A percentile compares a stretch with the other conserved stretches of the same genome.
These are phyloP conservation scores for Drosophila siamana DNA, from an alignment of 2,888 invertebrate genomes.

Conservation along the genomic window DNA sequence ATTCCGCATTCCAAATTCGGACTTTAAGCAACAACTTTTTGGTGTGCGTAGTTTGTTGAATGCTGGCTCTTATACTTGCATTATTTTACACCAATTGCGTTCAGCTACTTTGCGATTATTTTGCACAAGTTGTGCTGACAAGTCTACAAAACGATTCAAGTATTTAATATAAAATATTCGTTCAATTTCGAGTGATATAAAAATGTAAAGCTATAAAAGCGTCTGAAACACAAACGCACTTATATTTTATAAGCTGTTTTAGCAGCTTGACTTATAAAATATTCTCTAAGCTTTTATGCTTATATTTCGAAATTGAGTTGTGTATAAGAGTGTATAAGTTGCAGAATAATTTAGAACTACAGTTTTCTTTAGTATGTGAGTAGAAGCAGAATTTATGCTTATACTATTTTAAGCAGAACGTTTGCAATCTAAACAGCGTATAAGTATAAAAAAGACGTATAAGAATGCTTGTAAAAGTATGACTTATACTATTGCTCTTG, in stretches of 20 bases:
- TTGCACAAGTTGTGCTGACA: background rate
- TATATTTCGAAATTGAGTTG: background rate
- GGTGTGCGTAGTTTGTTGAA: background rate
- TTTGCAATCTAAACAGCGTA: background rate
- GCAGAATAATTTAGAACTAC: background rate
- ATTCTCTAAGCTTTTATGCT: background rate
- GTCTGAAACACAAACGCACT: background rate
- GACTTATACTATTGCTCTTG: background rate
- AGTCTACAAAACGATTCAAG: background rate
- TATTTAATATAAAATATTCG: background rate
- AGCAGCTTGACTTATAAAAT: background rate
- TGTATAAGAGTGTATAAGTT: background rate
- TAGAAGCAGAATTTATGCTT: background rate
- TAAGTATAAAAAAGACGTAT: too few relatives aligned
- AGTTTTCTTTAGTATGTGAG: too few relatives aligned
- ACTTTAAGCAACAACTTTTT: background rate
- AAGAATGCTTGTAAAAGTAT: background rate
- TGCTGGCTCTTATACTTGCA: background rate
- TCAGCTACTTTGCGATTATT: background rate
- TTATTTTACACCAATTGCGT: background rate
- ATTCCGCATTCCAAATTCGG: background rate
- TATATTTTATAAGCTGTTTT: background rate
- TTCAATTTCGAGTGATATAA: background rate
- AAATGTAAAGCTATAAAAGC: background rate
- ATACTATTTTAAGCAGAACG: background rate